Base-by-base conservation (phyloP, 2,113 vertebrate genomes). In the Varanus komodoensis region DNA sequence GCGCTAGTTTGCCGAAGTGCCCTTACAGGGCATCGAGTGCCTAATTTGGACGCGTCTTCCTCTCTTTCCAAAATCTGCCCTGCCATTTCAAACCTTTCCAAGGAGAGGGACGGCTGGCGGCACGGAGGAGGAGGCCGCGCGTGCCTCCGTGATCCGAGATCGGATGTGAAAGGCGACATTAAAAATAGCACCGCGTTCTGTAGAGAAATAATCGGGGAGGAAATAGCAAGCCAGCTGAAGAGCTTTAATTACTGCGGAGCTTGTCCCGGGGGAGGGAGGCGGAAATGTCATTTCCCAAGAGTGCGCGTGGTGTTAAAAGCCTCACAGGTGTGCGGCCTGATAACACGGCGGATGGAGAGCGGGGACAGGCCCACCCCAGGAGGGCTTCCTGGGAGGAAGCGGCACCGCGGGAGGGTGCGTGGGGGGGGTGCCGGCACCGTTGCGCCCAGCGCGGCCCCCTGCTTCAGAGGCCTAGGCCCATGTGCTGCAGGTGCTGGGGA, bases 281-380 rank as follows among this genome's bases (percentile, higher is more conserved):
- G 69, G 88, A 84, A 93, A 90, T 29, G 74, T 8, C 23, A 50
- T 84, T 93, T 95, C 81, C 89, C 77, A 67, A 80, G 44, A 82
- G 68, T 75, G 52, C 71, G 84, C 38, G 38, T 44, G 27, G 50
- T 68, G 27, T 78, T 38, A 44, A 57, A n/a, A 57, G 44, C 79
- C 64, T 57, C 0, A 0, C 84, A 89, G 90, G 90, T 86, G 86
- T 0, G 84, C 57, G 29, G 50, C 67, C 32, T 0, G 0, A 78
- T 88, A 78, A 85, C 90, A 27, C 32, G 21, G 23, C 1, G 14
- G 32, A 1, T 32, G 79, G 15, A 6, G 34, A 15, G 0, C 0
- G 11, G 34, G 32, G 57, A 44, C n/a, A 23, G 29, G 15, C 6
- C 80, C 25, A 1, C 54, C 61, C 29, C 3, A 11, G 34, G 80